Evolutionary conservation across 2,888 invertebrate genomes (phyloP).

Genomic region (Conomelus anceps): DNA sequence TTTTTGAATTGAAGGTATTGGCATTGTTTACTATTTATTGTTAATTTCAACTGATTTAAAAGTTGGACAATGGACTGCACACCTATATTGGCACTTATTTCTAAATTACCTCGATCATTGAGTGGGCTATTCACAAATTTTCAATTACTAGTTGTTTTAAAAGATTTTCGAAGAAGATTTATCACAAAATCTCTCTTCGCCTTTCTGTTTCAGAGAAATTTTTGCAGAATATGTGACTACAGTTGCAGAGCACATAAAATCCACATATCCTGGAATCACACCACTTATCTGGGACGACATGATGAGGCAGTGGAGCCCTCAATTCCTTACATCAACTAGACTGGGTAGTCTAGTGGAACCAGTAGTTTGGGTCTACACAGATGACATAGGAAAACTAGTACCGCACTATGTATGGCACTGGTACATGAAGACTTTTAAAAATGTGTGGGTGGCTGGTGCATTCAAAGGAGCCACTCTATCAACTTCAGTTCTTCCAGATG

Average conservation of each 20-base stretch:
- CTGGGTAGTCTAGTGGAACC: constrained; percentile 47
- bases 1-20: too few relatives aligned
- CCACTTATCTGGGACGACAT: constrained; percentile 52
- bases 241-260: constrained; percentile 40
- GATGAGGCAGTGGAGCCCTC: constrained; percentile 41
- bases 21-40: too few relatives aligned
- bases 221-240: constrained; percentile 38
- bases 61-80: too few relatives aligned
- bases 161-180: background rate
- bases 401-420: constrained; percentile 39
- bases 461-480: constrained; percentile 47
- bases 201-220: constrained; percentile 30
- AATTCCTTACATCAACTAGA: constrained; percentile 38
- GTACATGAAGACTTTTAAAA: constrained; percentile 42
- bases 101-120: too few relatives aligned
- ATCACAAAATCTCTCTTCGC: background rate
- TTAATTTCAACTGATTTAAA: too few relatives aligned
- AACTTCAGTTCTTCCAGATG: constrained; percentile 42
- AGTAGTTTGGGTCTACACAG: constrained; percentile 49
- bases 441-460: constrained; percentile 48
- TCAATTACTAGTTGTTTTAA: too few relatives aligned
- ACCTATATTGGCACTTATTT: too few relatives aligned
- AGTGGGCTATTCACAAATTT: too few relatives aligned
- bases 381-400: constrained; percentile 39
- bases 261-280: constrained; percentile 39